Evolutionary conservation across 2,888 invertebrate genomes (phyloP).

Genomic region (Temnothorax rugatulus): DNA sequence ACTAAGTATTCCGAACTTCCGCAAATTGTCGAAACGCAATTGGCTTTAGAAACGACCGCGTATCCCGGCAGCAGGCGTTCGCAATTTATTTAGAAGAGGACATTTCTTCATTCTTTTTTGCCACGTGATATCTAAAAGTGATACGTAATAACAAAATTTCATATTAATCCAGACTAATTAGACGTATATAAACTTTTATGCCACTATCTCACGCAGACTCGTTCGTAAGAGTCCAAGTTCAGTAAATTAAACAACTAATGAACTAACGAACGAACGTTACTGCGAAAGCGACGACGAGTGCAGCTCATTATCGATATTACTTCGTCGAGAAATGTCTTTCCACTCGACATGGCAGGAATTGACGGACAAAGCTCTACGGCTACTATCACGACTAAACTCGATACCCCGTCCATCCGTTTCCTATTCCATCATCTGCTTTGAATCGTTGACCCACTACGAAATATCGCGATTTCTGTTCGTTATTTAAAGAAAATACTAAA

Average conservation of each 20-base stretch:
- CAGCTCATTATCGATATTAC: constrained; percentile 39
- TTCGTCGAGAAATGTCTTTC: constrained; percentile 29
- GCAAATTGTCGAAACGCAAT: constrained; percentile 60
- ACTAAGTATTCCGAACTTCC: constrained; percentile 49
- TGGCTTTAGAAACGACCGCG: constrained; percentile 54
- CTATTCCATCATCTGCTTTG: constrained; percentile 38
- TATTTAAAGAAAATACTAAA: neutral
- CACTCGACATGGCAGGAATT: constrained; percentile 32
- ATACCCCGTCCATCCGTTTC: constrained; percentile 44
- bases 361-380: constrained; percentile 23
- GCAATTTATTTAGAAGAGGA: neutral
- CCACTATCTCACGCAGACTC: neutral
- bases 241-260: constrained; percentile 5
- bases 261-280: neutral
- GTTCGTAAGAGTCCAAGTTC: constrained; percentile 7
- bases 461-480: neutral
- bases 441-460: constrained; percentile 31
- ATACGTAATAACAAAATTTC: neutral
- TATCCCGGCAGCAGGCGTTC: neutral
- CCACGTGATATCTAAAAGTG: neutral
- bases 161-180: neutral
- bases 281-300: constrained; percentile 2
- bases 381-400: constrained; percentile 44
- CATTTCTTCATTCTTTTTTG: neutral
- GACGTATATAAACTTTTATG: neutral